Evolutionary conservation across 2,888 invertebrate species (phyloP), one percentile per base, ranked within the genome.

Genomic region (Linnaemya vulpina): DNA sequence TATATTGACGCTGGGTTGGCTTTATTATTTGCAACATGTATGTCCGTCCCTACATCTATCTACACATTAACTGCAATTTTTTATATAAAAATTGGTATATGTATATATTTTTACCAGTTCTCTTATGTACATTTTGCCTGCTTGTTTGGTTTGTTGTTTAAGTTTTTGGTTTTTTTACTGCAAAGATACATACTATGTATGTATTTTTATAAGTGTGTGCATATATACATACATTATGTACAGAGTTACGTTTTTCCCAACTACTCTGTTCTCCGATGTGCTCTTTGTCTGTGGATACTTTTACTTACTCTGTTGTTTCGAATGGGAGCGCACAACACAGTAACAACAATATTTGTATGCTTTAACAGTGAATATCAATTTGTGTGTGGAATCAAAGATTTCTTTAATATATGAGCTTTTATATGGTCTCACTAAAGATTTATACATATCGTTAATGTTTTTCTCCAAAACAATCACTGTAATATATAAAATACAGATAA

Each of bases 231-330:
- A 15, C 17, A 20, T 68, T 71, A 71, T 46, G 58, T 46, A 30
- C 55, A 46, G 25, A 49, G 58, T 35, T 74, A 58, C 74, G 15
- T 58, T 63, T 84, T 75, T 78, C 70, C 70, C 77, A 82, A 82
- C 82, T 85, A 79, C 82, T 82, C 78, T 85, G 65, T 85, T 85
- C 82, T 85, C 85, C 70, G 71, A 65, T 79, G 35, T 84, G 65
- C 86, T 86, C 86, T 84, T 83, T 86, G 63, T 49, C 40, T 38
- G 25, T 79, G 53, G 63, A 71, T 81, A 74, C 62, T 68, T 77
- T 73, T 81, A 68, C 76, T 77, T 84, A 75, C 82, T 82, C 82
- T 79, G 74, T 71, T 79, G 49, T 78, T 82, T 82, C 49, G 70
- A 70, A 70, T 81, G 73, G 77, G 77, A 81, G 84, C 76, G 62